phyloP scores from a whole-genome alignment of 2,113 vertebrate genomes.

The Calidris pugnax region DNA sequence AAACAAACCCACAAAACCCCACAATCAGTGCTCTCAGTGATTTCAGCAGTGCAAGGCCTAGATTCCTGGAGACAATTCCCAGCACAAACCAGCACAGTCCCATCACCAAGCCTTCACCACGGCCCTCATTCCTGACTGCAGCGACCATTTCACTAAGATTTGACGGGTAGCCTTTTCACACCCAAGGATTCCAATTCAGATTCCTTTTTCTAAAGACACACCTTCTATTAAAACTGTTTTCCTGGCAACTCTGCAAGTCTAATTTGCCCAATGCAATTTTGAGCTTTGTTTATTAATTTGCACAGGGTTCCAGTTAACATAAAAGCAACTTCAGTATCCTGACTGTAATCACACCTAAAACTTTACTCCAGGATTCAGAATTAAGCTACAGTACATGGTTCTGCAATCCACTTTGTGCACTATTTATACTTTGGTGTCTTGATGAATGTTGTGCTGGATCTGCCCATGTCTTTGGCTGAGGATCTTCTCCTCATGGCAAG shows the following conservation, averaged over 20 bases:
- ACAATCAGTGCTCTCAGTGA: not conserved
- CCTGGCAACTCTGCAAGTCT: not conserved
- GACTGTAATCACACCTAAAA: not conserved
- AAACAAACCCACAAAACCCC: not conserved
- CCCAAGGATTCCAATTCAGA: not conserved
- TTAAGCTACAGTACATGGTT: not conserved
- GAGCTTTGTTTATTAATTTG: slow-evolving; percentile 7
- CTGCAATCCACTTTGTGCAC: not conserved
- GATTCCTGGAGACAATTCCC: not conserved
- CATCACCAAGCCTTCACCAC: not conserved
- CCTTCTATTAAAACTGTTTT: not conserved
- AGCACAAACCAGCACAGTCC: not conserved
- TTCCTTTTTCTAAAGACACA: not conserved
- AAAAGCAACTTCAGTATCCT: not conserved
- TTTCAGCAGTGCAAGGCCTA: not conserved
- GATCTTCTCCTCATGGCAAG: not conserved
- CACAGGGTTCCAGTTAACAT: not conserved
- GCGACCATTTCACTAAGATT: not conserved
- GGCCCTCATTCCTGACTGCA: not conserved
- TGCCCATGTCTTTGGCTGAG: not conserved
- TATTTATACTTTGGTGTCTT: not conserved
- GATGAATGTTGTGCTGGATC: not conserved
- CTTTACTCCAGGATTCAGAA: not conserved
- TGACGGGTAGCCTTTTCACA: not conserved
- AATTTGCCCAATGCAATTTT: not conserved